These are phyloP conservation scores for Gasterosteus nipponicus DNA, from an alignment of 2,113 vertebrate species.

Conservation along the genomic window DNA sequence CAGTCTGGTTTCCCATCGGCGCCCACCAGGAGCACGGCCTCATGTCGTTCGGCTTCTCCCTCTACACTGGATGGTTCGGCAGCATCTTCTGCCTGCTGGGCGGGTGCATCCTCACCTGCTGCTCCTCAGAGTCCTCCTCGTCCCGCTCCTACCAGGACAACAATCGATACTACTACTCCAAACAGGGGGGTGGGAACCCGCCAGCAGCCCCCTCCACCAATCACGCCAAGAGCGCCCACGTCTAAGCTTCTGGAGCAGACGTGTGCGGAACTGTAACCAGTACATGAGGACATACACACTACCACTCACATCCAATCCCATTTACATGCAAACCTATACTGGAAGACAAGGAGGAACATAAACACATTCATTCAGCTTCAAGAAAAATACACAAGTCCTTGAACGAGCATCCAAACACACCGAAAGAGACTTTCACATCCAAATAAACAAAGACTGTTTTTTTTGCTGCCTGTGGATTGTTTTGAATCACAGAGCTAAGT, in stretches of 20 bases:
- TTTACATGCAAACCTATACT: not conserved
- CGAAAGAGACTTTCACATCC: constrained; percentile 4
- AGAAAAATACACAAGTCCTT: constrained; percentile 1
- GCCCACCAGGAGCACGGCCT: constrained; percentile 88
- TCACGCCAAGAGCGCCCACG: constrained; percentile 96
- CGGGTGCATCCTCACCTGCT: constrained; percentile 88
- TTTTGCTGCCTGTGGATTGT: not conserved
- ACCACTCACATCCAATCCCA: constrained; percentile 6
- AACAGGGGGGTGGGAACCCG: constrained; percentile 76
- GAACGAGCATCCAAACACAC: constrained; percentile 2
- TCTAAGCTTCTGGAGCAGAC: constrained; percentile 76
- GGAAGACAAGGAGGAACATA: constrained; percentile 11
- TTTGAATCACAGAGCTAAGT: constrained; percentile 25
- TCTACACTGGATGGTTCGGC: constrained; percentile 95
- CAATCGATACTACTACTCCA: constrained; percentile 95
- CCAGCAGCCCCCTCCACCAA: constrained; percentile 73
- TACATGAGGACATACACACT: constrained; percentile 42
- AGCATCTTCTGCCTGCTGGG: constrained; percentile 89
- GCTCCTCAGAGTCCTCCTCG: constrained; percentile 82
- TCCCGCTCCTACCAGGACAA: constrained; percentile 86
- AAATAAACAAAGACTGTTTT: constrained; percentile 32
- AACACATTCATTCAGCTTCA: not conserved
- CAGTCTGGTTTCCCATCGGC: constrained; percentile 95
- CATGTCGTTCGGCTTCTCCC: constrained; percentile 95
- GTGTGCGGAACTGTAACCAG: constrained; percentile 20